Conservation (phyloP, 2,113 vertebrate species). For the Elephantulus edwardii region DNA sequence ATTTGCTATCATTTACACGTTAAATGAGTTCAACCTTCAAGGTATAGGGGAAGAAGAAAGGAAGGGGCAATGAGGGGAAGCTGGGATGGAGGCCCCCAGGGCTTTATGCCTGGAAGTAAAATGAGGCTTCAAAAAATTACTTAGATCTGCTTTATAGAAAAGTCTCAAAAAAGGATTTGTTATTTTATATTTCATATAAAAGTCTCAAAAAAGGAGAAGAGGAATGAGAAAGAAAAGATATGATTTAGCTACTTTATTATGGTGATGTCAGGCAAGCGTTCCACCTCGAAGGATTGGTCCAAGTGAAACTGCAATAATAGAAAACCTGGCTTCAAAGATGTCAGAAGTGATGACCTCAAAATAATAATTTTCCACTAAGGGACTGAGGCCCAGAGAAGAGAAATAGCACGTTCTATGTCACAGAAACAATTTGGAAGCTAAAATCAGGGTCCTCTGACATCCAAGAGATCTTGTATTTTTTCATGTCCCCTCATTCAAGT, state of each 20-base stretch:
- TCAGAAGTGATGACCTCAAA: background rate
- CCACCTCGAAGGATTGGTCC: background rate
- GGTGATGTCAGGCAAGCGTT: background rate
- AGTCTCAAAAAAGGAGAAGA: background rate
- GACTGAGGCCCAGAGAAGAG: background rate
- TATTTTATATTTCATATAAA: constrained; percentile 2
- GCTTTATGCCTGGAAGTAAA: background rate
- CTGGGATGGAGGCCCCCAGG: background rate
- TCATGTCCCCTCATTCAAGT: no score
- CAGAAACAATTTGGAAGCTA: background rate
- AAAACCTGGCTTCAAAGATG: background rate
- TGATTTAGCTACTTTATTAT: background rate
- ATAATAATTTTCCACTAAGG: background rate
- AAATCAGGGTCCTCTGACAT: background rate
- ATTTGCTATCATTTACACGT: constrained; percentile 73
- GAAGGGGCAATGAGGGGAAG: background rate
- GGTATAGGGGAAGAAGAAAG: background rate
- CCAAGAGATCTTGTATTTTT: background rate
- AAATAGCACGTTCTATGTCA: background rate
- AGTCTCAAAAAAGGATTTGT: background rate
- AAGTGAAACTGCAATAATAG: fast-evolving
- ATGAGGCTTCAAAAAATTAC: background rate
- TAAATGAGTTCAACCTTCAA: constrained; percentile 71
- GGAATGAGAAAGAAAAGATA: background rate
- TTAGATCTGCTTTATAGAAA: background rate